Base-by-base conservation (phyloP, 2,113 vertebrate species). In the Clarias batrachus region DNA sequence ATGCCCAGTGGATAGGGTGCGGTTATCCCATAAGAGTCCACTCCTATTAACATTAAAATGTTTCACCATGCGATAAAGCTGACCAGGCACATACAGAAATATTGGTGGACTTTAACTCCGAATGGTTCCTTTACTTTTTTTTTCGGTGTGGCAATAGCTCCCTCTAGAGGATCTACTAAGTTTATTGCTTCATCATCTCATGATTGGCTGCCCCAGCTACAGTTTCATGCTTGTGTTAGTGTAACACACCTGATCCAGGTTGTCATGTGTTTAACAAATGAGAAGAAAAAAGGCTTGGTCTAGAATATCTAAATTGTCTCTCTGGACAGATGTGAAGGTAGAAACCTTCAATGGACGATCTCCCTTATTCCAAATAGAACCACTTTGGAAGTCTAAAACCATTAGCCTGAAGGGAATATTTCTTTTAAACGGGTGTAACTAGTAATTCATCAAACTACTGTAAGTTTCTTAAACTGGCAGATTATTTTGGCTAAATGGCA, bases 81-180 rank as follows among this genome's bases (percentile, higher is more conserved):
- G 9, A 30, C 16, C 19, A 84, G 17, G 25, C 82, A 25, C 4
- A 59, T 23, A 63, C 16, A 62, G 70, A 21, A 48, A 19, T 30
- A 30, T 14, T 37, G 17, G 9, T 23, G 41, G 11, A 73, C 19
- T 41, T 19, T 48, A 73, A 33, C 11, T 7, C 6, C 19, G 17
- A 10, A n/a, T 27, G 60, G 19, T 56, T 27, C 48, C 76, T 19
- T n/a, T 63, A 59, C 63, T 21, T 84, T 82, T 84, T 21, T 84
- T 82, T 84, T 41, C 16, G 2, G 63, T 82, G 56, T 79, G 70
- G 37, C 87, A 80, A 71, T 83, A 91, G 91, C 92, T 2, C 88
- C 91, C 83, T 79, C 87, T 89, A 56, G 63, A 6, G 84, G 60
- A 37, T n/a, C 0, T 21, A 89, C 90, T 9, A 33, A 7, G 19